These are phyloP conservation scores for Drosophila yakuba DNA, from an alignment of 1,140 invertebrate genomes.

Conservation along the genomic window DNA sequence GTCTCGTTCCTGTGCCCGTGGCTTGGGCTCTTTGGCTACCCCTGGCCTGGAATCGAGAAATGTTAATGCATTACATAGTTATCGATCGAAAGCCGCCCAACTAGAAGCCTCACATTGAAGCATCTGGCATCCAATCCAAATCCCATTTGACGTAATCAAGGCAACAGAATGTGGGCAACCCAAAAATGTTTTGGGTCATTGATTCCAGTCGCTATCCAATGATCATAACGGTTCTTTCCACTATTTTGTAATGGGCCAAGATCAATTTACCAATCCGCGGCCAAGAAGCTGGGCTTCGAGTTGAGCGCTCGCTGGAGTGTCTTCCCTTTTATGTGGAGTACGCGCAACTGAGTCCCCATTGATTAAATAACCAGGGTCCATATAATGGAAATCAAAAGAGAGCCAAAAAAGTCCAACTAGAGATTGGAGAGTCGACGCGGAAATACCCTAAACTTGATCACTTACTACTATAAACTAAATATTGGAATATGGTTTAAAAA, in stretches of 20 bases:
- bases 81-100: conserved; percentile 60
- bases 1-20: conserved; percentile 18
- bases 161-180: conserved; percentile 69
- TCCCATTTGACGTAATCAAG: conserved; percentile 77
- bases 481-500: too few relatives aligned
- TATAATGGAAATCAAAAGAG: conserved; percentile 35
- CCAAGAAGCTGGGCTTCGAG: conserved; percentile 12
- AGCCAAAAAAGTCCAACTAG: not conserved
- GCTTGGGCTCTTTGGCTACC: not conserved
- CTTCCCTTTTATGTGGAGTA: conserved; percentile 42
- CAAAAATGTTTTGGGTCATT: conserved; percentile 76
- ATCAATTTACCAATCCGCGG: conserved; percentile 64
- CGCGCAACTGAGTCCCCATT: conserved; percentile 55
- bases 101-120: conserved; percentile 39
- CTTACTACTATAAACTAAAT: too few relatives aligned
- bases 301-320: conserved; percentile 64
- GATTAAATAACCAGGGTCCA: conserved; percentile 69
- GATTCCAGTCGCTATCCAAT: conserved; percentile 67
- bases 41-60: conserved; percentile 38
- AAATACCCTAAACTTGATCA: conserved; percentile 8
- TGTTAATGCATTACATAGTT: conserved; percentile 71
- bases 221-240: conserved; percentile 69
- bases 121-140: conserved; percentile 23
- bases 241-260: conserved; percentile 53
- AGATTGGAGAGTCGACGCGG: conserved; percentile 1